Evolutionary conservation across 2,888 invertebrate species (phyloP).

Genomic region (Drosophila basisetae): DNA sequence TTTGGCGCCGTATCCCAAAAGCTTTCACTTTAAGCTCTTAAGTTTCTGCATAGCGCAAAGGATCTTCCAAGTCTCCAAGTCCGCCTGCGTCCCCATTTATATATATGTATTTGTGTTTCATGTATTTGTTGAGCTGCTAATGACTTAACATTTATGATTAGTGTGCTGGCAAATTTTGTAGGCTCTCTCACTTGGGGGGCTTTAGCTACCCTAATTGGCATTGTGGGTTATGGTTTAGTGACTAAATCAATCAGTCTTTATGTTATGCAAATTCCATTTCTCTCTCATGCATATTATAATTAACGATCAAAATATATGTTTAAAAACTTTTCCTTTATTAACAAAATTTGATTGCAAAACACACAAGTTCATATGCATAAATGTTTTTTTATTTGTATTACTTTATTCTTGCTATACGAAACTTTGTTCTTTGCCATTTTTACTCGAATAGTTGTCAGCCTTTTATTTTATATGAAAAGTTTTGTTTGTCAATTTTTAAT

Average conservation of each 20-base stretch:
- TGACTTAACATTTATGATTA: constrained; percentile 67
- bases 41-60: constrained; percentile 43
- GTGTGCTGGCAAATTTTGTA: constrained; percentile 63
- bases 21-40: constrained; percentile 62
- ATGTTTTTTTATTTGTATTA: constrained; percentile 4
- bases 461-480: constrained; percentile 60
- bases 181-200: constrained; percentile 33
- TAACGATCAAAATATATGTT: not conserved
- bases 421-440: constrained; percentile 35
- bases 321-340: not conserved
- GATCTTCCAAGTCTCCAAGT: constrained; percentile 8
- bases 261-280: not conserved
- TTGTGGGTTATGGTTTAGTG: constrained; percentile 5
- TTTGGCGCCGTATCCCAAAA: constrained; percentile 38
- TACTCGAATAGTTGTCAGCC: constrained; percentile 12
- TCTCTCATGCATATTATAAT: not conserved
- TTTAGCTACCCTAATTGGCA: constrained; percentile 52
- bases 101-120: constrained; percentile 20
- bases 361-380: not conserved
- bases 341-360: not conserved
- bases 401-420: constrained; percentile 18
- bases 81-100: not conserved
- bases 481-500: constrained; percentile 57
- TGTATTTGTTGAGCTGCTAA: constrained; percentile 55
- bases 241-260: constrained; percentile 44